Conservation (phyloP, 2,888 invertebrate species). For the Coenonympha arcania region DNA sequence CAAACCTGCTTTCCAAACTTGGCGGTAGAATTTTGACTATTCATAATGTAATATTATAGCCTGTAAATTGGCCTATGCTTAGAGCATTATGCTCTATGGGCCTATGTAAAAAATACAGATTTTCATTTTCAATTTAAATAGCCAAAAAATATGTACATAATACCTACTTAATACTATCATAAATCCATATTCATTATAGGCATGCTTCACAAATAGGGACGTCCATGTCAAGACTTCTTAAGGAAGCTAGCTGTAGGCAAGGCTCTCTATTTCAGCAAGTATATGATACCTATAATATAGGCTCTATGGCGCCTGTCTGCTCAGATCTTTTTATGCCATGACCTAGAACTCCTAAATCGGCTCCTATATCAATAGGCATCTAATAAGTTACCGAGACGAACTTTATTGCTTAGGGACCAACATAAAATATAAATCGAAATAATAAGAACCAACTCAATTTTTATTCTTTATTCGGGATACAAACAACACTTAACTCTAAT, state of each 20-base stretch:
- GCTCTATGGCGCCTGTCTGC: slow-evolving; percentile 24
- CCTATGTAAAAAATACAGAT: no score
- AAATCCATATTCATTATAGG: no score
- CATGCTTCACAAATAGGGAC: background rate
- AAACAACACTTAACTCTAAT: slow-evolving; percentile 12
- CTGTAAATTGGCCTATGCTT: no score
- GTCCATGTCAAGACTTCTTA: slow-evolving; percentile 13
- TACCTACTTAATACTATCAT: no score
- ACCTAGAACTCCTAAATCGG: slow-evolving; percentile 20
- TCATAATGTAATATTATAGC: no score
- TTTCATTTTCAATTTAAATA: no score
- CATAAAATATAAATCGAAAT: no score
- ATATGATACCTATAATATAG: slow-evolving; percentile 21
- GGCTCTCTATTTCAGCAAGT: slow-evolving; percentile 11
- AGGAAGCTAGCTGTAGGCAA: slow-evolving; percentile 5
- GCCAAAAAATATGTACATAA: no score
- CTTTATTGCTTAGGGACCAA: no score
- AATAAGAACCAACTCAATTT: background rate
- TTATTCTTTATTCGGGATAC: background rate
- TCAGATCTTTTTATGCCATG: slow-evolving; percentile 16
- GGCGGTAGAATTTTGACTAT: no score
- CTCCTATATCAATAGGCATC: slow-evolving; percentile 2
- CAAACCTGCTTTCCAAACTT: no score
- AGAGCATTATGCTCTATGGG: no score
- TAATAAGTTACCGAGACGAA: background rate